Evolutionary conservation across 2,797 vertebrate genomes (phyloP), one percentile per base, ranked within the genome.

Genomic region (Choloepus didactylus): DNA sequence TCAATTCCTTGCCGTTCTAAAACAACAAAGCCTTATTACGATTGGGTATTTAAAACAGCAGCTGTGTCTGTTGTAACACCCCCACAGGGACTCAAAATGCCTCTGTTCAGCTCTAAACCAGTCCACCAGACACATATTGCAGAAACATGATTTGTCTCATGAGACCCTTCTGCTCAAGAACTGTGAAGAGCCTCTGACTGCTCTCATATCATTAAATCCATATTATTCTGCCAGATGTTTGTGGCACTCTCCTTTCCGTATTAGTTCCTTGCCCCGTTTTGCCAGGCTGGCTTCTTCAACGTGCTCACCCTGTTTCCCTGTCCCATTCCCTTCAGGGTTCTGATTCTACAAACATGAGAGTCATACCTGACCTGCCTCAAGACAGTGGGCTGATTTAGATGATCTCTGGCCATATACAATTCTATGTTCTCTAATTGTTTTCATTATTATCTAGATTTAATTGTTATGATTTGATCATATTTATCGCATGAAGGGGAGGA

Each of bases 11-110:
- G 38, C 69, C 23, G 66, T 92, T 93, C 49, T n/a, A 84, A 60
- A 77, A 87, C 49, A 60, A 12, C 44, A 79, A 66, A 60, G 41
- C 69, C 21, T 83, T 18, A 25, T 0, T 60, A 15, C 79, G 59
- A 79, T 46, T 70, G 70, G 54, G 64, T 83, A 87, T 87, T 91
- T 93, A 51, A 91, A 89, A 69, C 5, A 72, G 67, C 6, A 92
- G 62, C 31, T 81, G 27, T 87, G 11, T 69, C 51, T 76, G 59
- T 59, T 59, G 15, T 79, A 41, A 60, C 1, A 44, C 9, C 27
- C 44, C 9, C 21, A 1, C 59, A 67, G 44, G 60, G 49, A 73
- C 1, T 54, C 18, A 59, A 87, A 73, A 79, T 60, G n/a, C 4
- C 49, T 77, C 44, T 8, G 1, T 44, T 66, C 11, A 76, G 82